A percentile compares a stretch with the other conserved stretches of the same genome.
Conservation (phyloP, 2,113 vertebrate species). For the Poeciliopsis occidentalis region DNA sequence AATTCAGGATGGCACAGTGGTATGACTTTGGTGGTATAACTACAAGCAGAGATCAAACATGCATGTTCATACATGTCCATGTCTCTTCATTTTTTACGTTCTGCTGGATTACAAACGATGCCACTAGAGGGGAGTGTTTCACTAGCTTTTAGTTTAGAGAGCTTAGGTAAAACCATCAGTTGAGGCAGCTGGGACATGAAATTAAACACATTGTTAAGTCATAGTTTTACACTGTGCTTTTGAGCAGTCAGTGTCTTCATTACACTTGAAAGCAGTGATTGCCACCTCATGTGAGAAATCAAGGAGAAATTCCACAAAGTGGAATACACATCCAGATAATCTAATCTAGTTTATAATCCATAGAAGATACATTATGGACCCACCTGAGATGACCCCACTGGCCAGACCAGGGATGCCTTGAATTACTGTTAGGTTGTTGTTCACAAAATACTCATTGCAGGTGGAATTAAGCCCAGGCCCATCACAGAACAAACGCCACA, state of each 20-base stretch:
- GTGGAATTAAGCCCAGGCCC: conserved; percentile 75
- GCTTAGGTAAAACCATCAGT: neutral
- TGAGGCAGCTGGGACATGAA: neutral
- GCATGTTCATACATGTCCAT: neutral
- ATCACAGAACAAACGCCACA: conserved; percentile 89
- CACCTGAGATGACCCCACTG: conserved; percentile 84
- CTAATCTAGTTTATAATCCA: no score
- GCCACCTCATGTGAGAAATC: no score
- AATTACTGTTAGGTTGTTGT: conserved; percentile 87
- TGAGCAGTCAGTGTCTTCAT: neutral
- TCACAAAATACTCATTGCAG: conserved; percentile 86
- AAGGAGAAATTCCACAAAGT: no score
- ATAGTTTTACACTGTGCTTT: neutral
- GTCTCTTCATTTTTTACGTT: neutral
- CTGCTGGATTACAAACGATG: neutral
- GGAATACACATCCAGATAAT: no score
- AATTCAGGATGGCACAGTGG: no score
- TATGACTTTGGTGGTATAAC: neutral
- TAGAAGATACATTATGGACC: conserved; percentile 1
- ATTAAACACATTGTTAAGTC: neutral
- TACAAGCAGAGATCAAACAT: neutral
- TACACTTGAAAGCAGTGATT: no score
- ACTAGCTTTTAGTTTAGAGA: neutral
- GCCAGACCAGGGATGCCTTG: conserved; percentile 92
- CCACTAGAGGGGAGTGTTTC: conserved; percentile 4